phyloP scores from a whole-genome alignment of 2,888 invertebrate species.

The Cephus rjabovi region DNA sequence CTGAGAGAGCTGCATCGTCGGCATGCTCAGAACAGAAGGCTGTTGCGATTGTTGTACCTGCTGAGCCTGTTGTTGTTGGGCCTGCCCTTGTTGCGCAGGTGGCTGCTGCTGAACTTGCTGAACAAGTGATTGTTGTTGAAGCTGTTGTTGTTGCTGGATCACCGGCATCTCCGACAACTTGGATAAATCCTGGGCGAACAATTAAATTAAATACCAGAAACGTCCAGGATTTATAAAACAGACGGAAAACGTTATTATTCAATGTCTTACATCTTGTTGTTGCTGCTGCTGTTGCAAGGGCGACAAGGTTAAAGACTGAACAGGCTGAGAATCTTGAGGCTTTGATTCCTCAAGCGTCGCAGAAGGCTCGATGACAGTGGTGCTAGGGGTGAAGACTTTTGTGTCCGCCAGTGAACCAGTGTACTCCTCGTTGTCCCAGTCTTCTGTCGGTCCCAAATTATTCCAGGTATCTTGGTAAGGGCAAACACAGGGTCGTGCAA shows the following conservation, averaged over 20 bases:
- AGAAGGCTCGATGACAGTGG: conserved; percentile 54
- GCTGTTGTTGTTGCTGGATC: conserved; percentile 66
- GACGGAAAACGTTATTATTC: not conserved
- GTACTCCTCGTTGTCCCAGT: conserved; percentile 88
- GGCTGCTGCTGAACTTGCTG: conserved; percentile 38
- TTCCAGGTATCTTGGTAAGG: conserved; percentile 68
- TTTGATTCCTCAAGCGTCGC: conserved; percentile 38
- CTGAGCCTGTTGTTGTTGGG: conserved; percentile 46
- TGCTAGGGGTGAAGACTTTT: conserved; percentile 88
- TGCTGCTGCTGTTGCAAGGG: conserved; percentile 41
- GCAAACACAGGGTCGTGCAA: not conserved
- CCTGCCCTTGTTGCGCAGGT: conserved; percentile 33
- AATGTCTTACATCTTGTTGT: conserved; percentile 4
- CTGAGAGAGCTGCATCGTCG: conserved; percentile 61
- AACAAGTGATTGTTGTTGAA: conserved; percentile 61
- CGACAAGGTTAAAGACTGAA: conserved; percentile 44
- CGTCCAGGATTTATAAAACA: not conserved
- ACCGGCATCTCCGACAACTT: conserved; percentile 54
- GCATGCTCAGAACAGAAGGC: conserved; percentile 49
- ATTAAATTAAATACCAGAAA: not conserved
- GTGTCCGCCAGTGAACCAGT: conserved; percentile 94
- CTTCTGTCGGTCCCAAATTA: conserved; percentile 80
- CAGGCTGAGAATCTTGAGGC: conserved; percentile 43
- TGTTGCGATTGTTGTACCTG: conserved; percentile 50
- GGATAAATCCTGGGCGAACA: conserved; percentile 43